Evolutionary conservation across 2,888 invertebrate species (phyloP).

Genomic region (Orgyia antiqua): DNA sequence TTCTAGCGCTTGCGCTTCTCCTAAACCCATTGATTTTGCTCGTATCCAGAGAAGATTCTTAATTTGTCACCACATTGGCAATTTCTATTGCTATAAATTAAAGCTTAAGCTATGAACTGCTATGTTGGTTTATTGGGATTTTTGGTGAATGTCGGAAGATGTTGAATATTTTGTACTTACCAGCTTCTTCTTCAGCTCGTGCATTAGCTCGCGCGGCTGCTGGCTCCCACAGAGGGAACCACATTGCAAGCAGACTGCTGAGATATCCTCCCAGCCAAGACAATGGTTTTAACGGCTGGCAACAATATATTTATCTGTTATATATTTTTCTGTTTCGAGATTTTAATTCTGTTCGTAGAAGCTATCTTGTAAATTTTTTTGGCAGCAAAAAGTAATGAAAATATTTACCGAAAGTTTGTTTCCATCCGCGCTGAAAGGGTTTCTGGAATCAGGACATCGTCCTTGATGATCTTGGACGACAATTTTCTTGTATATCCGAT

Average conservation of each 20-base stretch:
- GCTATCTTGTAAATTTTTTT: not conserved
- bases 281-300: constrained; percentile 76
- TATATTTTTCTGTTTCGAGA: too few species aligned
- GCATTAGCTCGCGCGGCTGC: constrained; percentile 49
- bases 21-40: too few species aligned
- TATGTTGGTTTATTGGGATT: too few species aligned
- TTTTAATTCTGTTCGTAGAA: too few species aligned
- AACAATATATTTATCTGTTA: too few species aligned
- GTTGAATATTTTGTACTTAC: too few species aligned
- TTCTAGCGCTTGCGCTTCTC: too few species aligned
- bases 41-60: too few species aligned
- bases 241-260: constrained; percentile 63
- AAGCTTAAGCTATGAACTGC: too few species aligned
- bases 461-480: constrained; percentile 94
- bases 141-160: too few species aligned
- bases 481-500: constrained; percentile 92
- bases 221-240: constrained; percentile 70
- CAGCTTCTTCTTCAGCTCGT: constrained; percentile 73
- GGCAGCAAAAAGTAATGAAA: not conserved
- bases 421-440: constrained; percentile 78
- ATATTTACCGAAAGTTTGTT: constrained; percentile 45
- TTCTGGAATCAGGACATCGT: constrained; percentile 84
- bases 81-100: too few species aligned
- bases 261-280: constrained; percentile 77
- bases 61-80: too few species aligned